A percentile compares a stretch with the other conserved stretches of the same genome.
phyloP scores from a whole-genome alignment of 2,888 invertebrate genomes.

The Tortrix viridana region DNA sequence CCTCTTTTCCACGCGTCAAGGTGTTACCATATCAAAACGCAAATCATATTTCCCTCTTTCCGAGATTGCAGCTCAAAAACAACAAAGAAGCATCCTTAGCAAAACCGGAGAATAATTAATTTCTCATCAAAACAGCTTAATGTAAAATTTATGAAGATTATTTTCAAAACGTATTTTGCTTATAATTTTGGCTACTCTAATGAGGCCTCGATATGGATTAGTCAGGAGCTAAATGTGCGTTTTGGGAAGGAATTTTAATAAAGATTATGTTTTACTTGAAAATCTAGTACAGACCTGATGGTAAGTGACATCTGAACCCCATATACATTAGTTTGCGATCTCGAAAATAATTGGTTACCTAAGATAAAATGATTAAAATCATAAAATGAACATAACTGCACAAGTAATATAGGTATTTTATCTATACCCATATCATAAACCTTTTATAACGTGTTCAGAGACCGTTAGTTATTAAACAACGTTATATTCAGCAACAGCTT shows the following conservation, averaged over 20 bases:
- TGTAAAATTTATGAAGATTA: conserved; percentile 27
- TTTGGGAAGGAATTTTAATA: conserved; percentile 10
- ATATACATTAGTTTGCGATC: no score
- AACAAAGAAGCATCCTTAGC: conserved; percentile 1
- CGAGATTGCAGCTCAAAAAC: background rate
- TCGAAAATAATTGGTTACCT: no score
- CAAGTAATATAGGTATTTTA: no score
- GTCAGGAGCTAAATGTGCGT: conserved; percentile 8
- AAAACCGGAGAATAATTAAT: conserved; percentile 10
- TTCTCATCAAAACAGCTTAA: conserved; percentile 17
- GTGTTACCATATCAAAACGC: background rate
- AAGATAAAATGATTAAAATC: no score
- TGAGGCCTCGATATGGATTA: conserved; percentile 22
- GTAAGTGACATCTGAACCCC: no score
- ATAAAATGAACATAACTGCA: no score
- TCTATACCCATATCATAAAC: no score
- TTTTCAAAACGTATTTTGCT: conserved; percentile 2
- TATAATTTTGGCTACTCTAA: conserved; percentile 14
- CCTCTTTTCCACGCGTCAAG: background rate
- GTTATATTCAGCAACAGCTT: no score
- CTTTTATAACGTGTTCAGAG: no score
- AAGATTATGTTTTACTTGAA: no score
- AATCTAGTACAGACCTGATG: no score
- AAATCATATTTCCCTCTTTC: background rate
- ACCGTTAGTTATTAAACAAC: no score